phyloP scores from a whole-genome alignment of 2,888 invertebrate species.

The Periphyllus acericola region DNA sequence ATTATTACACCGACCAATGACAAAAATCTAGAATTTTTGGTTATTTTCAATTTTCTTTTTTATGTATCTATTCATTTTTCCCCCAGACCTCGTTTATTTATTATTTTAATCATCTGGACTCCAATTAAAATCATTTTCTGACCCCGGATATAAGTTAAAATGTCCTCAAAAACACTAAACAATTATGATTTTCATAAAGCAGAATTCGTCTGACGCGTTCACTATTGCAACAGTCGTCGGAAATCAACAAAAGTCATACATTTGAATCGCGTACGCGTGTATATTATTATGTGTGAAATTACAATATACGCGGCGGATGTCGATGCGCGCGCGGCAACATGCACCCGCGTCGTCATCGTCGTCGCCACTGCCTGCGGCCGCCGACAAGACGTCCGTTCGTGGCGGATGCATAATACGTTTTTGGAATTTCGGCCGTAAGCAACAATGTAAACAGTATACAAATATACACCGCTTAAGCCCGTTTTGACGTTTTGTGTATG shows the following conservation, averaged over 20 bases:
- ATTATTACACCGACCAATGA: too few relatives aligned
- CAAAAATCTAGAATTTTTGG: too few relatives aligned
- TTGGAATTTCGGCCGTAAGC: constrained; percentile 39
- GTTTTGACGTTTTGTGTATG: constrained; percentile 49
- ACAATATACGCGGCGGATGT: neutral
- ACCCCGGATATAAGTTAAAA: too few relatives aligned
- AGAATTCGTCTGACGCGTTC: neutral
- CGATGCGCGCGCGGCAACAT: neutral
- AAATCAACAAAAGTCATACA: neutral
- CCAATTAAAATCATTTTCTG: too few relatives aligned
- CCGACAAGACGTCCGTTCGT: constrained; percentile 10
- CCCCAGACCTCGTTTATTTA: too few relatives aligned
- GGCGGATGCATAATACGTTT: constrained; percentile 12
- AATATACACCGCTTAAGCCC: constrained; percentile 44
- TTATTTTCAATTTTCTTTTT: too few relatives aligned
- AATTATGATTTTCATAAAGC: too few relatives aligned
- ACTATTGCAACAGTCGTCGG: neutral
- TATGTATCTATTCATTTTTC: too few relatives aligned
- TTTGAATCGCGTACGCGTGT: neutral
- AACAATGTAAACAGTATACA: constrained; percentile 39
- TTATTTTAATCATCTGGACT: too few relatives aligned
- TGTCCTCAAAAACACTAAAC: too few relatives aligned
- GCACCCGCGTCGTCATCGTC: neutral
- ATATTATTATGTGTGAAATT: neutral
- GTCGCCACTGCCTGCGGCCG: neutral